phyloP scores from a whole-genome alignment of 1,140 invertebrate genomes.

The Pentalonia nigronervosa region DNA sequence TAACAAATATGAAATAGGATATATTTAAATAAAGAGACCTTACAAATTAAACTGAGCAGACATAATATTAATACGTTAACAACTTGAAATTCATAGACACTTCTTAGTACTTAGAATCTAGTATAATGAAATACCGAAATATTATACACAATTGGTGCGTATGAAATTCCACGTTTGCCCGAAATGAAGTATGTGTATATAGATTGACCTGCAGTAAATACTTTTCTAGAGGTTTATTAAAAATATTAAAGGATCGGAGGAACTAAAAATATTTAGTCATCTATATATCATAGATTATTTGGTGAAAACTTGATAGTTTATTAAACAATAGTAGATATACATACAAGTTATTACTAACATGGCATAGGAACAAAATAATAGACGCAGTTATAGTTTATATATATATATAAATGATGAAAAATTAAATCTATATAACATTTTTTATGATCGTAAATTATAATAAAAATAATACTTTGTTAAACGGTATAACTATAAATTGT shows the following conservation, averaged over 20 bases:
- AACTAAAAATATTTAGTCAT: not conserved
- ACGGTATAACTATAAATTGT: not conserved
- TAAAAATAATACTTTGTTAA: not conserved
- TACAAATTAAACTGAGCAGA: not conserved
- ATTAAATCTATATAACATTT: not conserved
- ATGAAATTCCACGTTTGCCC: not conserved
- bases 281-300: not conserved
- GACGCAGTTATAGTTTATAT: too few species aligned
- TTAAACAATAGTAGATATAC: not conserved
- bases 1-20: not conserved
- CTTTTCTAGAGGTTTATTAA: not conserved
- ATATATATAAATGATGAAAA: not conserved
- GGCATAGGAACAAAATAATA: too few species aligned
- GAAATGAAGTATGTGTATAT: not conserved
- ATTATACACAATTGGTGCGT: not conserved
- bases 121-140: conserved; percentile 28
- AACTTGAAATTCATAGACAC: not conserved
- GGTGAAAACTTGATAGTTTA: not conserved
- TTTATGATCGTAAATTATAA: not conserved
- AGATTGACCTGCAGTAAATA: not conserved
- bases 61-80: not conserved
- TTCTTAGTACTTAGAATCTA: not conserved
- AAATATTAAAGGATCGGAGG: not conserved
- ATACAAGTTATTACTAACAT: not conserved
- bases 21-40: not conserved